Conservation (phyloP, 2,113 vertebrate species). For the Aviceda subcristata region DNA sequence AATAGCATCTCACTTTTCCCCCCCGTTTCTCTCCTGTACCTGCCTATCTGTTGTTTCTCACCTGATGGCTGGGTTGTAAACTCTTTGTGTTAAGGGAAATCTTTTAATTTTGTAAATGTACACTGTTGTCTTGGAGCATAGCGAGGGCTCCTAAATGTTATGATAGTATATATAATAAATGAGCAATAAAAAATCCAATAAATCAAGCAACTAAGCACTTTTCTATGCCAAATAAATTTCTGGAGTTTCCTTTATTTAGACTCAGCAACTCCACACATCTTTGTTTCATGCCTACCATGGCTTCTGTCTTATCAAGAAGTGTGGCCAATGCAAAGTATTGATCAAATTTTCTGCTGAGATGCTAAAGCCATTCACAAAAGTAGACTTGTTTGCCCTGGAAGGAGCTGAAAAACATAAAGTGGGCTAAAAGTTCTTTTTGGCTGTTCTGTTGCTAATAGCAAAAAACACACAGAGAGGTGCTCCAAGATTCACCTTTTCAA, state of each 20-base stretch:
- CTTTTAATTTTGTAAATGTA: background rate
- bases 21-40: background rate
- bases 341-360: background rate
- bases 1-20: background rate
- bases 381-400: background rate
- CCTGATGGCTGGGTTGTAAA: background rate
- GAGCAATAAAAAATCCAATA: background rate
- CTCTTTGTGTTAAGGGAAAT: background rate
- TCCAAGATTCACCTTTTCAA: background rate
- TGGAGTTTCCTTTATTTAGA: background rate
- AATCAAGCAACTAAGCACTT: background rate
- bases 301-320: background rate
- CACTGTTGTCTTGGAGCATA: background rate
- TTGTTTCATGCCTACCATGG: background rate
- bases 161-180: background rate
- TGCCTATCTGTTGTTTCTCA: background rate
- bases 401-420: background rate
- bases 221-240: background rate
- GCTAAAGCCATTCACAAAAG: background rate
- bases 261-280: background rate
- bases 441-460: background rate
- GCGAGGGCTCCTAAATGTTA: background rate
- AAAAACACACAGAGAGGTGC: background rate
- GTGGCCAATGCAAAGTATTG: background rate
- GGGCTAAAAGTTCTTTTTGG: background rate